Evolutionary conservation across 2,888 invertebrate genomes (phyloP), one percentile per base, ranked within the genome.

Genomic region (Tuberolachnus salignus): DNA sequence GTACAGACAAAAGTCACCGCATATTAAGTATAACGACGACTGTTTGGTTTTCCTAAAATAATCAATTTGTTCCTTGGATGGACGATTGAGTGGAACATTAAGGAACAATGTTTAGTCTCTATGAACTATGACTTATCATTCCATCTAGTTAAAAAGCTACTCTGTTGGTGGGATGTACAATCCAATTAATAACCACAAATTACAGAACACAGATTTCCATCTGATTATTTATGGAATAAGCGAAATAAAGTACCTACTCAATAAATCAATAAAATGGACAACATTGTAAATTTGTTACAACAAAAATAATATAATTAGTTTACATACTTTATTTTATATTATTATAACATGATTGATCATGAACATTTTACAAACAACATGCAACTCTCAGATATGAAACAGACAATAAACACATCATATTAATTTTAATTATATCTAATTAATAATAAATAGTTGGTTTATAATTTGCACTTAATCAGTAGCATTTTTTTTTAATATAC

Each of bases 381-480:
- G 23, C 21, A 64, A 64, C n/a, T 42, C 51, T 16, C 61, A 73
- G 10, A 34, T 26, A 72, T 34, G 26, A 16, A 19, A 21, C 13
- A 61, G 46, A 46, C 51, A 63, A 63, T 73, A 74, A 21, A 74
- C 16, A 64, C 11, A 42, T 73, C 14, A 63, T 53, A 63, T 63
- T 34, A 75, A 67, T 57, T 46, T 57, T 46, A 67, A 75, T 66
- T 67, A 74, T 13, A 66, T 74, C 64, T 66, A 74, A 74, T 74
- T 66, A 64, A 42, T 53, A 44, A 64, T 73, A 73, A 21, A 64
- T 64, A 66, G 66, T 66, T 6, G 3, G 34, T 34, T 34, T 34
- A 34, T 34, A 34, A 4, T 34, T 66, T 66, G 19, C 55, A 42
- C 46, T 66, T 34, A 55, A 53, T 63, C 55, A 26, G 6, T 53